Conservation (phyloP, 2,797 vertebrate genomes). For the Mus spretus region DNA sequence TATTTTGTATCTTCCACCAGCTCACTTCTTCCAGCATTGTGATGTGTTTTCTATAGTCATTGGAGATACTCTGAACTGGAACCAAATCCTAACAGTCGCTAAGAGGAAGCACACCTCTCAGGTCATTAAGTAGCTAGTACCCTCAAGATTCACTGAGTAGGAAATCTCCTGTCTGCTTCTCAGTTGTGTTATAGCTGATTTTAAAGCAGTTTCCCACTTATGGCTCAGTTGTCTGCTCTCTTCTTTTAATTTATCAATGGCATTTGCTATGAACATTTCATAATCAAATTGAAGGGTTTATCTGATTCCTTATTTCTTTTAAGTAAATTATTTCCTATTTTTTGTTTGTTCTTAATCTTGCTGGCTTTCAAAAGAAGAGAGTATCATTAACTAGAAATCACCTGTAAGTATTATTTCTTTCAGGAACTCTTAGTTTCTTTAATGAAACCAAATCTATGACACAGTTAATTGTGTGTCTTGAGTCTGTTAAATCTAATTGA, state of each 20-base stretch:
- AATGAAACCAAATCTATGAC: constrained; percentile 41
- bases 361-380: constrained; percentile 23
- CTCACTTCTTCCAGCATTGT: neutral
- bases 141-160: neutral
- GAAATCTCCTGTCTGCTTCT: neutral
- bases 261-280: neutral
- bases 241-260: constrained; percentile 42
- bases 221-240: neutral
- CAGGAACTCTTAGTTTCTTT: constrained; percentile 15
- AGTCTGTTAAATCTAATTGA: constrained; percentile 18
- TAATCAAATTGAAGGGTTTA: constrained; percentile 24
- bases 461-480: constrained; percentile 8
- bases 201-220: constrained; percentile 11
- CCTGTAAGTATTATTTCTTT: constrained; percentile 17
- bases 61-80: neutral
- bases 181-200: neutral
- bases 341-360: constrained; percentile 53
- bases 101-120: neutral
- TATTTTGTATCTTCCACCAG: neutral
- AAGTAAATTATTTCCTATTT: constrained; percentile 4
- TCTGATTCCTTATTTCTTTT: constrained; percentile 23
- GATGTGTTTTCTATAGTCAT: neutral
- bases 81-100: neutral
- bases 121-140: neutral
- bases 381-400: constrained; percentile 8